phyloP scores from a whole-genome alignment of 1,140 invertebrate genomes.

The Brachionus asplanchnoidis region DNA sequence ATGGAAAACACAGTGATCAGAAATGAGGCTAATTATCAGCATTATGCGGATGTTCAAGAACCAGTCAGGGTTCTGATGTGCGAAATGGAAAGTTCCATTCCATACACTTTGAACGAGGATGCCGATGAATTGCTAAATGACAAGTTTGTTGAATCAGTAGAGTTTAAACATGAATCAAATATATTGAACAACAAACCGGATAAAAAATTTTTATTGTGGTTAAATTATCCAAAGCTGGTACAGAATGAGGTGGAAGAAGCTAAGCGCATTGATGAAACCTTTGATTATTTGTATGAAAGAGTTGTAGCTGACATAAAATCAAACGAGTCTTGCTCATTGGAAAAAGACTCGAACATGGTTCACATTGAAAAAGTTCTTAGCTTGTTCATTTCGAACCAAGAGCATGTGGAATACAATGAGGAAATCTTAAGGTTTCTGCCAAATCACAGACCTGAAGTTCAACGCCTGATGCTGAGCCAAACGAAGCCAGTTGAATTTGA shows the following conservation, averaged over 20 bases:
- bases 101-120: not conserved
- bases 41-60: not conserved
- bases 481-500: not conserved
- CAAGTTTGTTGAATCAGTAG: not conserved
- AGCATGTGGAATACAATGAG: constrained; percentile 29
- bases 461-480: not conserved
- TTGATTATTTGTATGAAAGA: constrained; percentile 39
- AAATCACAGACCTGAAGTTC: constrained; percentile 6
- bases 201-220: constrained; percentile 35
- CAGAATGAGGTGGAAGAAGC: constrained; percentile 18
- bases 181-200: constrained; percentile 21
- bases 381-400: constrained; percentile 21
- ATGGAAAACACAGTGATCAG: not conserved
- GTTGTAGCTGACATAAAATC: not conserved
- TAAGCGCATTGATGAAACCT: not conserved
- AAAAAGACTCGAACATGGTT: not conserved
- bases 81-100: constrained; percentile 11
- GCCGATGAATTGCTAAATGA: not conserved
- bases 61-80: constrained; percentile 1
- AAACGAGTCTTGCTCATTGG: not conserved
- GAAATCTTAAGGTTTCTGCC: not conserved
- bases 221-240: constrained; percentile 30
- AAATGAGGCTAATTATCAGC: not conserved
- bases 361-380: constrained; percentile 17
- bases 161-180: not conserved